These are phyloP conservation scores for Homalodisca vitripennis DNA, from an alignment of 1,140 invertebrate genomes.

Conservation along the genomic window DNA sequence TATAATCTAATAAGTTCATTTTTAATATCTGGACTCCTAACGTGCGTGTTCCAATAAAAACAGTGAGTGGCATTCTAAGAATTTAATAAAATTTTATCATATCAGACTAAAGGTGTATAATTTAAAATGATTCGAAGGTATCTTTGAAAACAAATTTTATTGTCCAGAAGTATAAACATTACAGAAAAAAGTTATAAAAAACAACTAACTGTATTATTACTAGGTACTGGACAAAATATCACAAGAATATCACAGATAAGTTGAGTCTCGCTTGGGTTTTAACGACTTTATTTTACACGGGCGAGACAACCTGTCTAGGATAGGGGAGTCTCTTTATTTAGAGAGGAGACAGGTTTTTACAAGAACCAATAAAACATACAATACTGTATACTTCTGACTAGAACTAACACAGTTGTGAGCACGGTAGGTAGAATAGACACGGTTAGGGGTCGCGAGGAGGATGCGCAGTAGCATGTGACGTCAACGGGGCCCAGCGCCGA, in stretches of 20 bases:
- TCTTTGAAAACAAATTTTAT: conserved; percentile 27
- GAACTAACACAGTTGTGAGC: neutral
- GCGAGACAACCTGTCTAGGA: conserved; percentile 14
- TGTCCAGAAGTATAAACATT: conserved; percentile 26
- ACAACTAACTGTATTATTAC: conserved; percentile 9
- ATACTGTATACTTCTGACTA: neutral
- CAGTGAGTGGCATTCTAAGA: too few relatives aligned
- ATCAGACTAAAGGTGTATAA: neutral
- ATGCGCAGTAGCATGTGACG: neutral
- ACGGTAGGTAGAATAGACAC: neutral
- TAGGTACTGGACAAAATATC: conserved; percentile 31
- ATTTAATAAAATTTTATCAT: too few relatives aligned
- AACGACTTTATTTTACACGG: conserved; percentile 25
- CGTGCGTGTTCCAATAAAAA: too few relatives aligned
- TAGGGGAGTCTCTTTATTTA: conserved; percentile 22
- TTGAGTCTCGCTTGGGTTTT: conserved; percentile 1
- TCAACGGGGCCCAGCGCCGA: neutral
- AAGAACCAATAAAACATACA: neutral
- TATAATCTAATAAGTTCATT: too few relatives aligned
- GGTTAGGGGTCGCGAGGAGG: neutral
- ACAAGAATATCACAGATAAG: conserved; percentile 27
- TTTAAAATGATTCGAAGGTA: conserved; percentile 10
- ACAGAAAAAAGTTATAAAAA: conserved; percentile 27
- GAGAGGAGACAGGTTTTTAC: conserved; percentile 23
- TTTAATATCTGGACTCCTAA: too few relatives aligned